Percentiles rank a stretch among this genome's conserved stretches.
phyloP scores from a whole-genome alignment of 2,113 vertebrate genomes.

The Phyllostomus hastatus region DNA sequence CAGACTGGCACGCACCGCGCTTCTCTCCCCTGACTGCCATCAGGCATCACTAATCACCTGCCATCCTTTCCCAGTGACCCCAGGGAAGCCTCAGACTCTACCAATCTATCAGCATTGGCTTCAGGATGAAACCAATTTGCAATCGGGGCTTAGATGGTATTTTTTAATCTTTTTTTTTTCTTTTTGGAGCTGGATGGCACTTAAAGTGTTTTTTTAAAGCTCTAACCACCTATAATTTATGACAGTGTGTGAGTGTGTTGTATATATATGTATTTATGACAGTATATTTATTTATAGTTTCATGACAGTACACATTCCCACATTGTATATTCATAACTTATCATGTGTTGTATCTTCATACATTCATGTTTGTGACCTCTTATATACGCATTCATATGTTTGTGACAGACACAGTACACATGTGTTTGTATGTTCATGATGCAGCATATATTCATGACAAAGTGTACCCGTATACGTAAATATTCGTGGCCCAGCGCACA shows the following conservation, averaged over 20 bases:
- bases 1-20: neutral
- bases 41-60: neutral
- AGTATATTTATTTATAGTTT: neutral
- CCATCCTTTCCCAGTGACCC: neutral
- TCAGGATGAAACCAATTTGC: neutral
- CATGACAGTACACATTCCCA: too few relatives aligned
- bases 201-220: neutral
- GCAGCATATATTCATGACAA: too few relatives aligned
- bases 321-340: neutral
- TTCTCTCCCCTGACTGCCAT: neutral
- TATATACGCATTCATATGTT: accelerated
- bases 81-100: neutral
- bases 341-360: neutral
- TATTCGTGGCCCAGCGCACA: neutral
- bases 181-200: neutral
- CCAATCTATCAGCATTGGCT: neutral
- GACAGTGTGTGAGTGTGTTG: neutral
- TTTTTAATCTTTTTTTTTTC: too few relatives aligned
- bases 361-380: neutral
- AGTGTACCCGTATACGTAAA: accelerated
- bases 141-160: neutral
- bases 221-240: neutral
- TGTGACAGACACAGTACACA: neutral
- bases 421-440: neutral
- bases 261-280: neutral